phyloP scores from a whole-genome alignment of 2,113 vertebrate species.

The Phalacrocorax pelagicus region DNA sequence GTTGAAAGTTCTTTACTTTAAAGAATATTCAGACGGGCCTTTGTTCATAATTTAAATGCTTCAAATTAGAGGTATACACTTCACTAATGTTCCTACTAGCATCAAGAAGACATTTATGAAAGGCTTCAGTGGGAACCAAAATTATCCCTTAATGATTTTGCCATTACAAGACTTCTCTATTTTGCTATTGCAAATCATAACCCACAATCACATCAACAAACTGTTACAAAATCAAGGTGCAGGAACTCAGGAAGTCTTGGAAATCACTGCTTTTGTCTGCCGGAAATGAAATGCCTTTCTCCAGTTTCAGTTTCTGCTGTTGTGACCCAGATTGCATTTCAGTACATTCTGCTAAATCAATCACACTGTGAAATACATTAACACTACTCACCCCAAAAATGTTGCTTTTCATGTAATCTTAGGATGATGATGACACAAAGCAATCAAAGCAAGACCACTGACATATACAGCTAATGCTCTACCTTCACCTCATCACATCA shows the following conservation, averaged over 20 bases:
- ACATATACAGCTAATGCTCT: not conserved
- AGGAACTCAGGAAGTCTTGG: constrained; percentile 4
- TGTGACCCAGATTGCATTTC: not conserved
- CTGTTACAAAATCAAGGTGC: not conserved
- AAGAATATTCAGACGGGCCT: constrained; percentile 5
- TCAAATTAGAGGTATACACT: not conserved
- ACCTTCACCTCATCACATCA: not conserved
- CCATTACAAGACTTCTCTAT: not conserved
- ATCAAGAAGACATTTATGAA: not conserved
- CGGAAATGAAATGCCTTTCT: constrained; percentile 43
- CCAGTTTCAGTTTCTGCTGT: constrained; percentile 9
- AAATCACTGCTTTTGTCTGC: constrained; percentile 22
- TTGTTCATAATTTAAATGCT: constrained; percentile 29
- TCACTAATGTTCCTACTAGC: not conserved
- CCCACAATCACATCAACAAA: constrained; percentile 25
- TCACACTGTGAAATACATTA: constrained; percentile 73
- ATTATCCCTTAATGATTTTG: not conserved
- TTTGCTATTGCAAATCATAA: constrained; percentile 24
- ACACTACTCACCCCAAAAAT: constrained; percentile 6
- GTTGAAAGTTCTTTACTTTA: constrained; percentile 21
- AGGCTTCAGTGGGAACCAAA: not conserved
- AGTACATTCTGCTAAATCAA: constrained; percentile 64
- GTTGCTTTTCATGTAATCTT: not conserved
- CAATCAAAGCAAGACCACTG: constrained; percentile 20
- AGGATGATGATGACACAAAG: constrained; percentile 36